Base-by-base conservation (phyloP, 2,888 invertebrate genomes). In the Dastarcus helophoroides region DNA sequence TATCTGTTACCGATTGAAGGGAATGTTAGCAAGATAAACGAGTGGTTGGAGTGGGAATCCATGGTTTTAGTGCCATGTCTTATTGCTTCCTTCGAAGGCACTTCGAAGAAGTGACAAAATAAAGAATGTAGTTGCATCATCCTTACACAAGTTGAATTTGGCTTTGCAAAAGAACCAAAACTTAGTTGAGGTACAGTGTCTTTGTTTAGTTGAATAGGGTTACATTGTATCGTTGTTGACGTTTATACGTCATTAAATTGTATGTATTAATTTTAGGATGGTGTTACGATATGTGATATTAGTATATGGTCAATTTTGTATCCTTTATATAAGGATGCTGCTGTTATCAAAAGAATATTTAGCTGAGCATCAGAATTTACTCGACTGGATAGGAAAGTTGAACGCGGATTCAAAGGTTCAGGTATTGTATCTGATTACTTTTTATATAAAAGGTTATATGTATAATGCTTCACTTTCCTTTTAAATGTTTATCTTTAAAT, bases 251-350 rank as follows among this genome's bases (percentile, higher is more conserved):
- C n/a, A n/a, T n/a, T n/a, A n/a, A n/a, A n/a, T n/a, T n/a, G 9
- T 30, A 29, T 31, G 21, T 23, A 15, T 19, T 31, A 31, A 28
- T 10, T 13, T 33, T 23, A 14, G 13, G 11, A 27, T 28, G 13
- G 26, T 28, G 28, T 33, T 16, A 14, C 17, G 22, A 64, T 75
- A 3, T 79, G 75, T 1, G 86, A 88, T 58, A 62, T 81, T 31
- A 68, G 74, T 3, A 63, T 85, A 37, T 86, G 82, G 80, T 70
- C 74, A 22, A 72, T 77, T 1, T 44, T 86, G 3, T 82, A 79
- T 50, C 80, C 79, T 0, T 45, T 80, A 1, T 57, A 65, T 35
- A 62, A 64, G 41, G 73, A 72, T 41, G 65, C 65, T n/a, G n/a
- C 71, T 71, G 22, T 56, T 76, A 6, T 64, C 56, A 26, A 56